phyloP scores from a whole-genome alignment of 2,888 invertebrate species.

The Synergus laeviventris region DNA sequence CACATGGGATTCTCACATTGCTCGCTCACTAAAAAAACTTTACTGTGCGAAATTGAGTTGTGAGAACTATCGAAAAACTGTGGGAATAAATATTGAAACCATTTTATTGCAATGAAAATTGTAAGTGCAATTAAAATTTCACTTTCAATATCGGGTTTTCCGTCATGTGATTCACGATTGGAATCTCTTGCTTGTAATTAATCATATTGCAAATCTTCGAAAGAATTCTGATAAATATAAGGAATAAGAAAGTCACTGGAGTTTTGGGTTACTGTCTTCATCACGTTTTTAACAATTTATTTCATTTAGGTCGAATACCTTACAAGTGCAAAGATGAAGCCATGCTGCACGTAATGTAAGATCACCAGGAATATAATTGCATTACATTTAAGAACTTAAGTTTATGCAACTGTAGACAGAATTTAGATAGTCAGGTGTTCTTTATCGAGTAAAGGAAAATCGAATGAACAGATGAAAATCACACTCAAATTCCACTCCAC shows the following conservation, averaged over 20 bases:
- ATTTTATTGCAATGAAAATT: no score
- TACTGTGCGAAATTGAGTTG: slow-evolving; percentile 19
- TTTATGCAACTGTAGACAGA: not conserved
- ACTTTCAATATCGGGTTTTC: not conserved
- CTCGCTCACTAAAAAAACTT: not conserved
- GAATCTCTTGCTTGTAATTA: not conserved
- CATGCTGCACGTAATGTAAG: slow-evolving; percentile 54
- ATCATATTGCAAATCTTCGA: not conserved
- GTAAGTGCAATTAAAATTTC: no score
- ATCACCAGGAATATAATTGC: not conserved
- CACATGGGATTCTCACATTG: slow-evolving; percentile 6
- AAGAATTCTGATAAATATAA: not conserved
- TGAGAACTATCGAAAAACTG: not conserved
- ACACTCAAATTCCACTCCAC: slow-evolving; percentile 54
- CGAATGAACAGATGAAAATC: no score
- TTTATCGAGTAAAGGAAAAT: slow-evolving; percentile 2
- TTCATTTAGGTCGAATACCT: slow-evolving; percentile 64
- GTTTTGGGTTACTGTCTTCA: not conserved
- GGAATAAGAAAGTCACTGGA: not conserved
- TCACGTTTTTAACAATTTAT: not conserved
- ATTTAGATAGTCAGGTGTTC: not conserved
- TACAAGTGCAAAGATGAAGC: slow-evolving; percentile 63
- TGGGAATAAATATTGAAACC: not conserved
- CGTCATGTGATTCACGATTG: not conserved
- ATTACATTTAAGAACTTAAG: not conserved